phyloP scores from a whole-genome alignment of 2,113 vertebrate genomes.

The Mustelus asterias region DNA sequence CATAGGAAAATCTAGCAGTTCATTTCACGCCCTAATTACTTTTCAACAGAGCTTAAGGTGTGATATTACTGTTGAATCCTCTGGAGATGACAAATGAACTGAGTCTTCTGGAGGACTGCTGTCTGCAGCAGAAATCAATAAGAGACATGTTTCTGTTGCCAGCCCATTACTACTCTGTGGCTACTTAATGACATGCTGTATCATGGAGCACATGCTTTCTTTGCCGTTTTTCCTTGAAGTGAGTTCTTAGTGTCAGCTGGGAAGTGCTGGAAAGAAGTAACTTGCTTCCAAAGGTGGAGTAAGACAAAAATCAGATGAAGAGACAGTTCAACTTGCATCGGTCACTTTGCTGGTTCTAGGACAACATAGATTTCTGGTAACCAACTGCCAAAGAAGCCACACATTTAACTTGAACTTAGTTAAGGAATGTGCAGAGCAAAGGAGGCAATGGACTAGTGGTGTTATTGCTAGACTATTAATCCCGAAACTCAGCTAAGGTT shows the following conservation, averaged over 20 bases:
- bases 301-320: neutral
- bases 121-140: slow-evolving; percentile 2
- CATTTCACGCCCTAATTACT: neutral
- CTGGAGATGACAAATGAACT: neutral
- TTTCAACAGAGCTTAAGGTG: neutral
- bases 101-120: neutral
- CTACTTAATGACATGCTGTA: neutral
- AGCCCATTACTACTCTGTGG: neutral
- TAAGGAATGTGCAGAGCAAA: neutral
- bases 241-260: neutral
- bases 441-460: too few relatives aligned
- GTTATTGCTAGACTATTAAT: too few relatives aligned
- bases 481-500: too few relatives aligned
- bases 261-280: neutral
- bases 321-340: neutral
- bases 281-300: neutral
- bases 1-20: neutral
- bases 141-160: slow-evolving; percentile 4
- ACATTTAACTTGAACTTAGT: neutral
- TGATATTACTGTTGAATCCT: neutral
- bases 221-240: neutral
- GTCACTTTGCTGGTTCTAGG: neutral
- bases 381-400: neutral
- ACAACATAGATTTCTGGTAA: neutral
- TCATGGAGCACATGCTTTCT: neutral